Percentiles rank a stretch among this genome's conserved stretches.
Evolutionary conservation across 2,797 vertebrate genomes (phyloP).

Genomic region (Megalops cyprinoides): DNA sequence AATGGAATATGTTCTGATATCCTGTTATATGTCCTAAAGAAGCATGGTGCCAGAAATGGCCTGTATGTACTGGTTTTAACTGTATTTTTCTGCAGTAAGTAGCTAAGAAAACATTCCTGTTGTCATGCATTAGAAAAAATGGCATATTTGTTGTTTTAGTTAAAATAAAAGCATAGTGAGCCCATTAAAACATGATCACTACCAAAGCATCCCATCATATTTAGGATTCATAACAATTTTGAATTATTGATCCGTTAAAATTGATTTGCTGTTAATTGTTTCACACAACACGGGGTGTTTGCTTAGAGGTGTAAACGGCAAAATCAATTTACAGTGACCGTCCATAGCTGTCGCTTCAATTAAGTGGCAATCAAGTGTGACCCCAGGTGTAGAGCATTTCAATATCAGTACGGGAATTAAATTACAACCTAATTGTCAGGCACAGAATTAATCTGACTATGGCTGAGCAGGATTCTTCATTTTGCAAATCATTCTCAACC

Average conservation of each 20-base stretch:
- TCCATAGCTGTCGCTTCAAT: constrained; percentile 23
- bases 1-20: background rate
- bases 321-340: constrained; percentile 7
- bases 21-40: background rate
- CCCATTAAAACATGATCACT: background rate
- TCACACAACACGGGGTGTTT: background rate
- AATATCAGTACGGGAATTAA: background rate
- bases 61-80: background rate
- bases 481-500: background rate
- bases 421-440: constrained; percentile 3
- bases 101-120: background rate
- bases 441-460: background rate
- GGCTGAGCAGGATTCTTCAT: background rate
- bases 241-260: constrained; percentile 5
- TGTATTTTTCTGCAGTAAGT: too few relatives aligned
- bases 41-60: background rate
- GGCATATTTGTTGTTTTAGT: too few relatives aligned
- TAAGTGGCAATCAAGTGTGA: constrained; percentile 7
- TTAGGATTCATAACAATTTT: background rate
- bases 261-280: constrained; percentile 12
- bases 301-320: constrained; percentile 5
- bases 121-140: background rate
- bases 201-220: background rate
- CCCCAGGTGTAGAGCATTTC: constrained; percentile 4
- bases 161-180: background rate